Conservation (phyloP, 2,888 invertebrate genomes). For the Penaeus monodon region DNA sequence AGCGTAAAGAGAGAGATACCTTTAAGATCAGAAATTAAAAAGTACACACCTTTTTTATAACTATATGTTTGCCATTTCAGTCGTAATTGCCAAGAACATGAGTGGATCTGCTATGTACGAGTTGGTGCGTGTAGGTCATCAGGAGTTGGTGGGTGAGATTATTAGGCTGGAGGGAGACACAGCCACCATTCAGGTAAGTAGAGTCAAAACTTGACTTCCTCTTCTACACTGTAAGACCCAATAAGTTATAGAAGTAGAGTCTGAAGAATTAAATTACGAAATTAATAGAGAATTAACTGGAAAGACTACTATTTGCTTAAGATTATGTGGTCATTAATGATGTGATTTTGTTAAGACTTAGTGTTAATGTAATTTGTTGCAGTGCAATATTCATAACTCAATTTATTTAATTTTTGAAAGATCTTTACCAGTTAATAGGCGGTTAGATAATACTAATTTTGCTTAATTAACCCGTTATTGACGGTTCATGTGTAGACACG, state of each 20-base stretch:
- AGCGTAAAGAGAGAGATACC: background rate
- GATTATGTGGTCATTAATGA: no score
- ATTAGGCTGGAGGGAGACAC: constrained; percentile 99
- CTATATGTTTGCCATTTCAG: constrained; percentile 73
- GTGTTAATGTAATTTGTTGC: background rate
- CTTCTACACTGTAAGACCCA: no score
- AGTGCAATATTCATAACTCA: background rate
- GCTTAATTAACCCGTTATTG: no score
- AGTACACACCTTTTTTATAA: background rate
- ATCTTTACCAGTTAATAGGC: background rate
- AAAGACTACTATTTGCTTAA: no score
- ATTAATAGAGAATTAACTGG: no score
- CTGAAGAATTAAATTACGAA: no score
- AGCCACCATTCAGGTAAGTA: constrained; percentile 95
- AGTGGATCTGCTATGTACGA: constrained; percentile 99
- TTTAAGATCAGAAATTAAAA: background rate
- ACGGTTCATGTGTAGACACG: no score
- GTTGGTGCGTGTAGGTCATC: constrained; percentile 97
- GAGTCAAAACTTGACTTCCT: no score
- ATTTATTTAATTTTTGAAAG: no score
- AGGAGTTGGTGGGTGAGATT: constrained; percentile 98
- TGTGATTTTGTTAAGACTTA: constrained; percentile 54
- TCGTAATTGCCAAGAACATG: constrained; percentile 99
- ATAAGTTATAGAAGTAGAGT: no score
- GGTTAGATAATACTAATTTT: background rate